Conservation (phyloP, 2,113 vertebrate genomes). For the Heterochromis multidens region DNA sequence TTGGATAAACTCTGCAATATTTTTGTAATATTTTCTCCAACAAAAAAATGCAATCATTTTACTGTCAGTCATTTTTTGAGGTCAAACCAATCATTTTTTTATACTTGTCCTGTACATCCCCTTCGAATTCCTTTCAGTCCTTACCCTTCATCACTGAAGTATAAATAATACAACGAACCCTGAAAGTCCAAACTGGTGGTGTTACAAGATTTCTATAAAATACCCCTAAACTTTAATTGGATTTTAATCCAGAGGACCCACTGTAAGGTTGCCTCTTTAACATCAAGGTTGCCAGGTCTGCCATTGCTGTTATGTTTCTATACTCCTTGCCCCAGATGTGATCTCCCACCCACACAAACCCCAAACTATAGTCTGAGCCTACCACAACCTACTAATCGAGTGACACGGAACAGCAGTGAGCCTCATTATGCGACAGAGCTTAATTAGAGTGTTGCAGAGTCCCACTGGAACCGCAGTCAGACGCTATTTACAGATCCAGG, state of each 20-base stretch:
- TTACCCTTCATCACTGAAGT: conserved; percentile 5
- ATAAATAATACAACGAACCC: conserved; percentile 27
- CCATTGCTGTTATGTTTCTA: conserved; percentile 38
- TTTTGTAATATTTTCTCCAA: not conserved
- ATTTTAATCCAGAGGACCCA: conserved; percentile 40
- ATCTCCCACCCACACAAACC: conserved; percentile 70
- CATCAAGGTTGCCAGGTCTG: conserved; percentile 21
- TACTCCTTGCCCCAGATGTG: conserved; percentile 51
- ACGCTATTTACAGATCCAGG: conserved; percentile 61
- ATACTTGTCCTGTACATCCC: not conserved
- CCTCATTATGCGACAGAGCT: conserved; percentile 65
- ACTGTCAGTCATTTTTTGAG: not conserved
- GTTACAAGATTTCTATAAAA: conserved; percentile 26
- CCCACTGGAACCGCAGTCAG: conserved; percentile 64
- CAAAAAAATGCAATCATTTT: not conserved
- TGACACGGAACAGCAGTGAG: conserved; percentile 53
- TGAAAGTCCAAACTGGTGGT: not conserved
- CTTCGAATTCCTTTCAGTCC: conserved; percentile 4
- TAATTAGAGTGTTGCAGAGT: conserved; percentile 70
- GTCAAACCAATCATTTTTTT: conserved; percentile 23
- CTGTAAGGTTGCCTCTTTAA: not conserved
- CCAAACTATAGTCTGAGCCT: conserved; percentile 53
- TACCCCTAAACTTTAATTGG: conserved; percentile 25
- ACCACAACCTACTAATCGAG: conserved; percentile 70
- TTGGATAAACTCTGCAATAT: not conserved